Conservation (phyloP, 2,888 invertebrate genomes). For the Drosophila picticornis region DNA sequence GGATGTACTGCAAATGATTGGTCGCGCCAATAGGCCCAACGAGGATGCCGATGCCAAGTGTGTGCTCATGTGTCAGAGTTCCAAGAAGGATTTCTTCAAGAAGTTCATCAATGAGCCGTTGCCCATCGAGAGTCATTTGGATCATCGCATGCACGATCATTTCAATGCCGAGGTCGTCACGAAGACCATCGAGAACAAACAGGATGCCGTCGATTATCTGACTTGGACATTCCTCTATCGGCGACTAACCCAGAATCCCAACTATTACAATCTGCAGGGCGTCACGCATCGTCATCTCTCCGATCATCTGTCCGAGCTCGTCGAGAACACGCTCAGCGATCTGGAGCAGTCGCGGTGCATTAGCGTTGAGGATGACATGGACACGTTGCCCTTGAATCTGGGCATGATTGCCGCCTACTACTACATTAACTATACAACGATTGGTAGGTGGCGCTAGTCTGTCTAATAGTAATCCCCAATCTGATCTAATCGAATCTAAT, state of each 20-base stretch:
- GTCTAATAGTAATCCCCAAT: neutral
- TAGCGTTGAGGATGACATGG: constrained; percentile 99
- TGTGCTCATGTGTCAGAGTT: constrained; percentile 97
- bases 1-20: constrained; percentile 99
- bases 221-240: constrained; percentile 99
- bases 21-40: constrained; percentile 96
- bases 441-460: constrained; percentile 87
- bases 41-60: constrained; percentile 97
- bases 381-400: constrained; percentile 97
- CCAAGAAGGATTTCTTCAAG: constrained; percentile 99
- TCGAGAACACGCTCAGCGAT: constrained; percentile 97
- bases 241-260: constrained; percentile 98
- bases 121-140: constrained; percentile 98
- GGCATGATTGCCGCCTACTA: constrained; percentile 99
- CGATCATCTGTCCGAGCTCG: constrained; percentile 98
- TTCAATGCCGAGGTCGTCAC: constrained; percentile 99
- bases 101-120: constrained; percentile 98
- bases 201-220: constrained; percentile 99
- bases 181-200: constrained; percentile 99
- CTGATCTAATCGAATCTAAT: neutral
- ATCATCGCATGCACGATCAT: constrained; percentile 99
- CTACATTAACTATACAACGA: constrained; percentile 99
- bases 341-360: constrained; percentile 99
- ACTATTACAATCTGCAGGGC: constrained; percentile 99
- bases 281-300: constrained; percentile 98